These are phyloP conservation scores for Lycocerus yunnanus DNA, from an alignment of 2,888 invertebrate species.

Conservation along the genomic window DNA sequence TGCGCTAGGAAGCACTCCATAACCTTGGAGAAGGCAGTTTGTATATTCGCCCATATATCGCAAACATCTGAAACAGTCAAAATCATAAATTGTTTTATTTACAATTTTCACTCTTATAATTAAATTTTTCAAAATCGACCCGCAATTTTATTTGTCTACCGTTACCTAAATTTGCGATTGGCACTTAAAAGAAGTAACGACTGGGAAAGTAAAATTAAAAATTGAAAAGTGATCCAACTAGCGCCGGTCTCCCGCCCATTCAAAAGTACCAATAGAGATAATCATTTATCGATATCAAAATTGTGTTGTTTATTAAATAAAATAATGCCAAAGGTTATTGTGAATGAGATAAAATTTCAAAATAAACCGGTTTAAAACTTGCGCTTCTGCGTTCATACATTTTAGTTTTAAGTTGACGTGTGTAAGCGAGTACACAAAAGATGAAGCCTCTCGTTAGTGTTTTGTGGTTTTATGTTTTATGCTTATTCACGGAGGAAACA, in stretches of 20 bases:
- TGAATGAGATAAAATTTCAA: background rate
- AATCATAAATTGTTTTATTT: background rate
- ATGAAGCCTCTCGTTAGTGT: background rate
- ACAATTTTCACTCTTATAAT: too few species aligned
- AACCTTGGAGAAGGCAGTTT: conserved; percentile 82
- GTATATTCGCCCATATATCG: conserved; percentile 82
- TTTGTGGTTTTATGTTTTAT: background rate
- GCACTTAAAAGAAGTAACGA: too few species aligned
- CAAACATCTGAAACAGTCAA: conserved; percentile 64
- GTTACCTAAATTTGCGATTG: too few species aligned
- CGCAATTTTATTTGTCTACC: too few species aligned
- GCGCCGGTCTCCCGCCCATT: background rate
- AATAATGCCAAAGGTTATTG: background rate
- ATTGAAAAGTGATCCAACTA: background rate
- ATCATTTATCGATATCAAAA: background rate
- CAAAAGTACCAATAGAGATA: too few species aligned
- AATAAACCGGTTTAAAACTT: background rate
- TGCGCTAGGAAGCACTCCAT: conserved; percentile 78
- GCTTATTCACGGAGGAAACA: background rate
- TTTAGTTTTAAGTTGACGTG: background rate
- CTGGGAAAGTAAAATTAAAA: background rate
- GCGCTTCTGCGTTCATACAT: background rate
- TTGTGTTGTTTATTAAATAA: background rate
- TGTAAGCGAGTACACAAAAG: background rate
- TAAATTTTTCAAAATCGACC: too few species aligned